These are phyloP conservation scores for Neodiprion pinetum DNA, from an alignment of 1,140 invertebrate species.

Conservation along the genomic window DNA sequence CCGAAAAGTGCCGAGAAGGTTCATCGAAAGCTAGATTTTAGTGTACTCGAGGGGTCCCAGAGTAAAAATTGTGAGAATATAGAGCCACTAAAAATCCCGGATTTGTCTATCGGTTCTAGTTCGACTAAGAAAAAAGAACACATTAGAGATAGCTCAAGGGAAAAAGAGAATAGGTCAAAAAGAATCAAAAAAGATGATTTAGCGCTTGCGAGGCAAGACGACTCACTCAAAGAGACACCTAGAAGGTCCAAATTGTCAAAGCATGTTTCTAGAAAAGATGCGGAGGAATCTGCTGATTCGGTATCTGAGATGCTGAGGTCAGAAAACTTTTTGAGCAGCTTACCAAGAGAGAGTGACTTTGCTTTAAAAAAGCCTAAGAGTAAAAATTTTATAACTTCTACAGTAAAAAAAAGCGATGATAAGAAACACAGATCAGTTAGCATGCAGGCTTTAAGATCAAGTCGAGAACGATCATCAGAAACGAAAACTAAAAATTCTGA, in stretches of 20 bases:
- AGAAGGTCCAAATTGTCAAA: constrained; percentile 45
- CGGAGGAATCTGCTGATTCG: constrained; percentile 31
- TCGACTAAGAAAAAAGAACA: constrained; percentile 53
- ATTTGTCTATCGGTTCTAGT: constrained; percentile 48
- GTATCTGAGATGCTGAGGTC: constrained; percentile 42
- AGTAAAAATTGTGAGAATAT: constrained; percentile 49
- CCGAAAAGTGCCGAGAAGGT: constrained; percentile 47
- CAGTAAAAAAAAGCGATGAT: constrained; percentile 49
- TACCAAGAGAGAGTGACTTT: constrained; percentile 41
- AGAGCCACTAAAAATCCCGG: constrained; percentile 52
- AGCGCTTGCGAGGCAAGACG: constrained; percentile 38
- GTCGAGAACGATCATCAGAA: constrained; percentile 42
- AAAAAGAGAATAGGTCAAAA: constrained; percentile 57
- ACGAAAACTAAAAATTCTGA: constrained; percentile 41
- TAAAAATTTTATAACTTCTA: constrained; percentile 46
- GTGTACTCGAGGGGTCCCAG: constrained; percentile 45
- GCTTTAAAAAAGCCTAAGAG: constrained; percentile 42
- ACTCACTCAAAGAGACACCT: constrained; percentile 32
- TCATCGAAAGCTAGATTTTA: constrained; percentile 56
- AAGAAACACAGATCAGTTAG: constrained; percentile 39
- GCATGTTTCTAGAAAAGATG: constrained; percentile 47
- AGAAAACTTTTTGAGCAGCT: constrained; percentile 38
- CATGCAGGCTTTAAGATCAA: constrained; percentile 36
- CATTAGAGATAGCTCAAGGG: constrained; percentile 52
- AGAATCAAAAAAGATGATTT: constrained; percentile 53